Conservation (phyloP, 2,888 invertebrate genomes). For the Helleia helle region DNA sequence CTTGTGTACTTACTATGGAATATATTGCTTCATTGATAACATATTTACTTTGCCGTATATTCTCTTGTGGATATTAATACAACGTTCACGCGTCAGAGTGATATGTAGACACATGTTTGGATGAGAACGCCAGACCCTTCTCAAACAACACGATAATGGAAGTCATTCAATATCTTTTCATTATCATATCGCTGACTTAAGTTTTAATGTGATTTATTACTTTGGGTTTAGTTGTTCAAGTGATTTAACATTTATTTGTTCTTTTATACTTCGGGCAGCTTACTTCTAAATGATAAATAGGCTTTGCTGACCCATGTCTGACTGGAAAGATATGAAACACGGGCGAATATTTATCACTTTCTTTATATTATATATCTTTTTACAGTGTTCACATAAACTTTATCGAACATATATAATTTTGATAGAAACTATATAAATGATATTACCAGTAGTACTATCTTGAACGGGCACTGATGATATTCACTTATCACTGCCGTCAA, state of each 20-base stretch:
- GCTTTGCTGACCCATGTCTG: too few relatives aligned
- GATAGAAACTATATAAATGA: too few relatives aligned
- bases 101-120: conserved; percentile 9
- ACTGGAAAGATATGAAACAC: too few relatives aligned
- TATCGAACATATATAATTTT: too few relatives aligned
- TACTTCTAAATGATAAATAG: too few relatives aligned
- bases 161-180: conserved; percentile 37
- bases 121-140: conserved; percentile 21
- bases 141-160: conserved; percentile 35
- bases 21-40: not conserved
- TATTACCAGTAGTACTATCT: too few relatives aligned
- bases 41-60: not conserved
- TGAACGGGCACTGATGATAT: too few relatives aligned
- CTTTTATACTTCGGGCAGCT: too few relatives aligned
- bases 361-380: too few relatives aligned
- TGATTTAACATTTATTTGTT: conserved; percentile 16
- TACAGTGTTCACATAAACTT: too few relatives aligned
- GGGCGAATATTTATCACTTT: too few relatives aligned
- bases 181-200: not conserved
- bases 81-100: not conserved
- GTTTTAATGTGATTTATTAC: conserved; percentile 17
- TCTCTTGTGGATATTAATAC: not conserved
- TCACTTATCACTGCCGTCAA: too few relatives aligned
- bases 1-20: not conserved
- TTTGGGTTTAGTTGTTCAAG: conserved; percentile 21